A percentile compares a stretch with the other conserved stretches of the same genome.
Evolutionary conservation across 2,888 invertebrate species (phyloP).

Genomic region (Elaeidobius kamerunicus): DNA sequence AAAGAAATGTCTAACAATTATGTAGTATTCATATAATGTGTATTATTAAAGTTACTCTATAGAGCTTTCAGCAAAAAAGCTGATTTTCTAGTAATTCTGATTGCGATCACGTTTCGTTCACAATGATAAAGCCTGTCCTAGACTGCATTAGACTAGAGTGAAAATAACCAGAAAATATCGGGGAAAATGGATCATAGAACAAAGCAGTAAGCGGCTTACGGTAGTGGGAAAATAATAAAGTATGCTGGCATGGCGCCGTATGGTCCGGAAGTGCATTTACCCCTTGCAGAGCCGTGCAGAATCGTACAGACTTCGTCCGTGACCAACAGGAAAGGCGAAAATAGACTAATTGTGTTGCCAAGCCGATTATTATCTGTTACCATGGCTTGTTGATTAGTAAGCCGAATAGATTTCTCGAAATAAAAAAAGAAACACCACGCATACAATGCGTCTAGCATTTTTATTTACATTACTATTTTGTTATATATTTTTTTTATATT

Average conservation of each 20-base stretch:
- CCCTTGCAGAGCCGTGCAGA: conserved; percentile 20
- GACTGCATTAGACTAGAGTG: not conserved
- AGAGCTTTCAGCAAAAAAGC: too few relatives aligned
- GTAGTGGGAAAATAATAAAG: conserved; percentile 19
- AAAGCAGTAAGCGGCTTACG: conserved; percentile 10
- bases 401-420: too few relatives aligned
- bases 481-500: too few relatives aligned
- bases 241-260: conserved; percentile 26
- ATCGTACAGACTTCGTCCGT: conserved; percentile 26
- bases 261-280: conserved; percentile 32
- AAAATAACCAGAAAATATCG: not conserved
- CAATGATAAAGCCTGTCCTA: not conserved
- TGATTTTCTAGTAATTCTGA: too few relatives aligned
- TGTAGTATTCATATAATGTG: too few relatives aligned
- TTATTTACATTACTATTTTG: too few relatives aligned
- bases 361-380: not conserved
- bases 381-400: not conserved
- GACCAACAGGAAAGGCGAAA: conserved; percentile 26
- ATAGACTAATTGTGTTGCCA: conserved; percentile 25
- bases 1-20: too few relatives aligned
- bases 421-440: too few relatives aligned
- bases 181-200: conserved; percentile 14
- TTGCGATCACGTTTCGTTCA: not conserved
- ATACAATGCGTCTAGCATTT: too few relatives aligned
- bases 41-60: too few relatives aligned